Evolutionary conservation across 2,797 vertebrate genomes (phyloP).

Genomic region (Acipenser oxyrinchus): DNA sequence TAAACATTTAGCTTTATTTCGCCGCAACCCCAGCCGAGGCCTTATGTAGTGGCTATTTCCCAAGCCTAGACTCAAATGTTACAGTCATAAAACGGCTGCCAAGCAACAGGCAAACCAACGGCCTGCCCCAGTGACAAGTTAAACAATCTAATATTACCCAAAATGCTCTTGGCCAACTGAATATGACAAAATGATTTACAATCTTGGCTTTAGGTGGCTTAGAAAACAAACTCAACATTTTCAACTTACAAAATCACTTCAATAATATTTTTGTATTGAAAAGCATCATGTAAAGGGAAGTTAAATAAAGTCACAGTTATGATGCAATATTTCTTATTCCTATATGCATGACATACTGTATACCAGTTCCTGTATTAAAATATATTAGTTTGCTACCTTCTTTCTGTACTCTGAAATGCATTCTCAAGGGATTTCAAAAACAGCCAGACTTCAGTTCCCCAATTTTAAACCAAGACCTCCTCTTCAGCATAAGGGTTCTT

Average conservation of each 20-base stretch:
- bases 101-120: neutral
- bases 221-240: conserved; percentile 7
- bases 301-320: too few relatives aligned
- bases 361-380: too few relatives aligned
- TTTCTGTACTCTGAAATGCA: too few relatives aligned
- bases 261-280: neutral
- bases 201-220: conserved; percentile 1
- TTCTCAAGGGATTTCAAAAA: too few relatives aligned
- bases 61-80: neutral
- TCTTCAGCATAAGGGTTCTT: too few relatives aligned
- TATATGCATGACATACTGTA: too few relatives aligned
- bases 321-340: too few relatives aligned
- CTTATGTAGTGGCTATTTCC: neutral
- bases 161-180: neutral
- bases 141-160: neutral
- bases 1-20: conserved; percentile 3
- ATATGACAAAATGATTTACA: too few relatives aligned
- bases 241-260: conserved; percentile 17
- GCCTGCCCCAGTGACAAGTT: neutral
- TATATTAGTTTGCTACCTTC: too few relatives aligned
- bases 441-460: too few relatives aligned
- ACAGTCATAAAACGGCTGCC: neutral
- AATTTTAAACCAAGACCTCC: too few relatives aligned
- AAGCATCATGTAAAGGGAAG: too few relatives aligned
- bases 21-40: neutral